These are phyloP conservation scores for Cyanoderma ruficeps DNA, from an alignment of 2,113 vertebrate genomes.

Conservation along the genomic window DNA sequence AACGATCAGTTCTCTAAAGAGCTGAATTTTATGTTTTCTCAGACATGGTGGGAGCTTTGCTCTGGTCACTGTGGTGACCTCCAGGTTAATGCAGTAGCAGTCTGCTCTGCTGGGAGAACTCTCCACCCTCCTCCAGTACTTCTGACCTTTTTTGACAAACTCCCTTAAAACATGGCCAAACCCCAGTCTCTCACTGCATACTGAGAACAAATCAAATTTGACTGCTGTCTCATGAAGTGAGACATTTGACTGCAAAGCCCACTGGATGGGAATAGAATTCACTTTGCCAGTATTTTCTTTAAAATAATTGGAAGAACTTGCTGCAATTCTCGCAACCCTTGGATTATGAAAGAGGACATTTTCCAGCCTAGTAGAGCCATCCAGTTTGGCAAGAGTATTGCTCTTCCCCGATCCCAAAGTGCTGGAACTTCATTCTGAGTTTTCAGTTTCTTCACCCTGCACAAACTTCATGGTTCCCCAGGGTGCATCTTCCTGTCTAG, in stretches of 20 bases:
- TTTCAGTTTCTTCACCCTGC: constrained; percentile 63
- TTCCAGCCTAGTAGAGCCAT: constrained; percentile 35
- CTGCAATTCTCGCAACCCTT: background rate
- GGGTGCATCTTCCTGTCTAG: constrained; percentile 62
- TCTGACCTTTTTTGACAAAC: background rate
- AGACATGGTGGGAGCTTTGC: background rate
- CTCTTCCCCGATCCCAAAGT: background rate
- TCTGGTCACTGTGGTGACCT: background rate
- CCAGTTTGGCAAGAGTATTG: background rate
- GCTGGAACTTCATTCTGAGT: constrained; percentile 31
- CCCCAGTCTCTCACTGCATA: fast-evolving
- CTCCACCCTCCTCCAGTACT: background rate
- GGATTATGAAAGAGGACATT: background rate
- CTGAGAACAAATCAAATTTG: constrained; percentile 13
- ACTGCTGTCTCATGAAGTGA: constrained; percentile 50
- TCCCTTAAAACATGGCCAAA: background rate
- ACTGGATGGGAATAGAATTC: constrained; percentile 25
- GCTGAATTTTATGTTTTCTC: background rate
- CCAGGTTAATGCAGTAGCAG: background rate
- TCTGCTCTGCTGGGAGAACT: background rate
- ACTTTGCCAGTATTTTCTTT: constrained; percentile 37
- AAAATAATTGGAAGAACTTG: constrained; percentile 5
- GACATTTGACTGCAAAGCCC: constrained; percentile 34
- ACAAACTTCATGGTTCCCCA: constrained; percentile 46
- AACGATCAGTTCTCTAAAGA: background rate